Percentiles rank a stretch among this genome's conserved stretches.
These are phyloP conservation scores for Camponotus fellah DNA, from an alignment of 2,888 invertebrate genomes.

Conservation along the genomic window DNA sequence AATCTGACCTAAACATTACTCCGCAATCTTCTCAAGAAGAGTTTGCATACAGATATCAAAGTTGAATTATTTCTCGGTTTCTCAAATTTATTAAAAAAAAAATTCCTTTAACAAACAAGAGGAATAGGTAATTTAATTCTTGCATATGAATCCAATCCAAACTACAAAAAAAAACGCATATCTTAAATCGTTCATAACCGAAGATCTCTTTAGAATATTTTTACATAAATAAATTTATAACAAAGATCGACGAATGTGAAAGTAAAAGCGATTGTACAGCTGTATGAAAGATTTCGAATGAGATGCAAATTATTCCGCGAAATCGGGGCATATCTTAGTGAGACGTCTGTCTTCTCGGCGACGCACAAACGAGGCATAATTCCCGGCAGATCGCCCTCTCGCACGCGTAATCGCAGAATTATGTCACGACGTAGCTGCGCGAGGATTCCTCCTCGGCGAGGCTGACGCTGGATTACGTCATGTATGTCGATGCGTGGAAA, in stretches of 20 bases:
- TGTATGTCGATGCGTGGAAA: constrained; percentile 53
- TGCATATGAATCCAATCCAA: not conserved
- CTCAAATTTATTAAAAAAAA: not conserved
- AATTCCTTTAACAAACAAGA: not conserved
- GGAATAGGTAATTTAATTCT: not conserved
- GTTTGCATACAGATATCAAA: not conserved
- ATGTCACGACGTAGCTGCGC: constrained; percentile 67
- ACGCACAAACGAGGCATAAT: constrained; percentile 56
- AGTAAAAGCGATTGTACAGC: not conserved
- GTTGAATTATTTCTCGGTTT: constrained; percentile 6
- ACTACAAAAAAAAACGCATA: not conserved
- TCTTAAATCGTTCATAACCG: not conserved
- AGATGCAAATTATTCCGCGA: constrained; percentile 14
- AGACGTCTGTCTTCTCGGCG: not conserved
- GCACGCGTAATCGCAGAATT: constrained; percentile 68
- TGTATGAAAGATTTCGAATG: not conserved
- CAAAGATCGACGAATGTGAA: not conserved
- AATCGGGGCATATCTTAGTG: constrained; percentile 16
- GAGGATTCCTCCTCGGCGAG: constrained; percentile 53
- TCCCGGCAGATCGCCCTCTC: constrained; percentile 62
- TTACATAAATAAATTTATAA: not conserved
- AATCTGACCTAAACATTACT: constrained; percentile 19
- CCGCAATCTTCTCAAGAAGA: not conserved
- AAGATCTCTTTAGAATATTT: not conserved
- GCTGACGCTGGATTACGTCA: constrained; percentile 68